Evolutionary conservation across 1,140 invertebrate species (phyloP).

Genomic region (Heliconius eleuchia): DNA sequence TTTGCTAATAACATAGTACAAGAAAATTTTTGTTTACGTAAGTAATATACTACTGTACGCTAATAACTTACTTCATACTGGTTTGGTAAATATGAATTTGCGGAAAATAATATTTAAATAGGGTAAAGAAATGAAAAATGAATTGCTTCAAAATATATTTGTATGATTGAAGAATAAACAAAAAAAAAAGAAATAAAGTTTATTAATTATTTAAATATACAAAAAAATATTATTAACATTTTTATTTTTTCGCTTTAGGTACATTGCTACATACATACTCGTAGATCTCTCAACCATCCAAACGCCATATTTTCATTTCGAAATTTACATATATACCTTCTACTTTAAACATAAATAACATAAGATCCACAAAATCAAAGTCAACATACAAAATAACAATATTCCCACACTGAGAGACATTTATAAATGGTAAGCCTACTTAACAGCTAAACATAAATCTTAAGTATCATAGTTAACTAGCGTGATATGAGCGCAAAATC

Average conservation of each 20-base stretch:
- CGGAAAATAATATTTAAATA: neutral
- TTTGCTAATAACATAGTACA: no score
- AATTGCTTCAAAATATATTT: no score
- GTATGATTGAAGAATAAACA: neutral
- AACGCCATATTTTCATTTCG: neutral
- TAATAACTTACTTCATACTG: no score
- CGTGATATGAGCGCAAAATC: neutral
- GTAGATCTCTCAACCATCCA: neutral
- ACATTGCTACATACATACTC: neutral
- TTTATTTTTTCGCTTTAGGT: neutral
- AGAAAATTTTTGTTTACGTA: no score
- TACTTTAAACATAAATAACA: slow-evolving; percentile 26
- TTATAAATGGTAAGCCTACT: neutral
- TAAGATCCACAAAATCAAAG: slow-evolving; percentile 16
- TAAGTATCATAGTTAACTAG: neutral
- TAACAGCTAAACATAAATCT: slow-evolving; percentile 1
- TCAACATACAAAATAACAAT: slow-evolving; percentile 11
- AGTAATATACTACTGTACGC: no score
- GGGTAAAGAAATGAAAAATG: no score
- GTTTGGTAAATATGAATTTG: neutral
- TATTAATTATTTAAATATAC: slow-evolving; percentile 3
- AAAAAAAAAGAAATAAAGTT: neutral
- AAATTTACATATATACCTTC: neutral
- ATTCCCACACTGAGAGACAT: neutral
- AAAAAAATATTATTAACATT: neutral